Conservation (phyloP, 2,888 invertebrate species). For the Sipha maydis region DNA sequence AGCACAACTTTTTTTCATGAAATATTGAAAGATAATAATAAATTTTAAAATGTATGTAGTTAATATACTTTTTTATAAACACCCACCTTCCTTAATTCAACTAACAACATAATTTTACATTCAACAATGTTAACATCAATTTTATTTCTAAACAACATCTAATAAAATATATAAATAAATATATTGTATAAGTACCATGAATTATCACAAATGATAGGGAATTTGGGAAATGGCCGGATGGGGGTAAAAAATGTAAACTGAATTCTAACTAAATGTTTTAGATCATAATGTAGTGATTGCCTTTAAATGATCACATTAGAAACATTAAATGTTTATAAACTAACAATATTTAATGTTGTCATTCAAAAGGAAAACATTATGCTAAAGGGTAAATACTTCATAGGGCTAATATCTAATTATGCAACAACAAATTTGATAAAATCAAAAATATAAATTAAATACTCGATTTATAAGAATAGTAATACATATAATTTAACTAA, state of each 20-base stretch:
- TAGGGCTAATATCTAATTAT: conserved; percentile 44
- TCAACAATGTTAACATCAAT: conserved; percentile 21
- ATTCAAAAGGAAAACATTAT: conserved; percentile 30
- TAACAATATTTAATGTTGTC: conserved; percentile 35
- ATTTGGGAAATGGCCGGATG: conserved; percentile 43
- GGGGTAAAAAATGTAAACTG: conserved; percentile 31
- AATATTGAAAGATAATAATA: conserved; percentile 28
- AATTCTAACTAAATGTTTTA: conserved; percentile 51
- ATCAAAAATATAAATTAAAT: conserved; percentile 58
- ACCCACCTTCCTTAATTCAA: not conserved
- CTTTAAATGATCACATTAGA: conserved; percentile 46
- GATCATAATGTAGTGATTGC: conserved; percentile 37
- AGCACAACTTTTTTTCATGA: conserved; percentile 15
- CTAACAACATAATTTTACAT: conserved; percentile 44
- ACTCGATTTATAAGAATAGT: conserved; percentile 52
- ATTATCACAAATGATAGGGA: conserved; percentile 56
- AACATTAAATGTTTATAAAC: conserved; percentile 35
- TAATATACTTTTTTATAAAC: conserved; percentile 23
- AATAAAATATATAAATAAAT: conserved; percentile 52
- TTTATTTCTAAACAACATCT: conserved; percentile 36
- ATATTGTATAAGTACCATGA: conserved; percentile 59
- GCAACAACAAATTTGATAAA: conserved; percentile 48
- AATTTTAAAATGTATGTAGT: conserved; percentile 10
- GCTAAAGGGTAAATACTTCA: conserved; percentile 32
- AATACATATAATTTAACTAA: conserved; percentile 56